Base-by-base conservation (phyloP, 2,797 vertebrate species). In the Meriones psammophilus region DNA sequence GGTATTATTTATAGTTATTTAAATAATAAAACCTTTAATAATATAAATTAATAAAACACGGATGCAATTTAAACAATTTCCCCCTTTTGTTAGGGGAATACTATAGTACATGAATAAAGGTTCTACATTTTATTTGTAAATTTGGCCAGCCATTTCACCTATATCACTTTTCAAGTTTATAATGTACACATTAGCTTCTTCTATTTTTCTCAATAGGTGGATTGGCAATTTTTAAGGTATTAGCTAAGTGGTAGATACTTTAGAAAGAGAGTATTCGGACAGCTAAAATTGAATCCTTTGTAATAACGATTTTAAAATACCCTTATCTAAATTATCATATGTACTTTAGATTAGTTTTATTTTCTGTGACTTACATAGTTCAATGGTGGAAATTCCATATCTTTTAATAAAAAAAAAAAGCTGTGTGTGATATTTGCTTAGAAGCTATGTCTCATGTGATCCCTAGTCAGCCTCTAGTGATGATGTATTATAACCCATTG, bases 261-360 rank as follows among this genome's bases (percentile, higher is more conserved):
- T 91, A 18, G 68, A 68, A 71, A 69, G 30, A 80, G 2, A 24
- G 26, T 69, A 12, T 89, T 56, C 30, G 66, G 83, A 94, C 42
- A 96, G 92, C 8, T 78, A 15, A 83, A 92, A 91, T 68, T 77
- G 17, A 56, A 4, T 1, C 2, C 58, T 76, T 80, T 64, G 56
- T 1, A 78, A 71, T 71, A 83, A 78, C 46, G 33, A 18, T 73
- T 92, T 89, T 86, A 17, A 78, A 76, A 39, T 76, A 78, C 81
- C 5, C 14, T 58, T 90, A 68, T 54, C 3, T 39, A 83, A 92
- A 84, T 54, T 54, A 62, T 80, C 36, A 36, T 88, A 36, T 85
- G 81, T 64, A 74, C 9, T 80, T 92, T 36, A 76, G 69, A 39
- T 36, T 95, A 33, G 20, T 83, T 91, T 97, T 81, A 73, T 58